Evolutionary conservation across 2,888 invertebrate genomes (phyloP).

Genomic region (Metallyticus violacea): DNA sequence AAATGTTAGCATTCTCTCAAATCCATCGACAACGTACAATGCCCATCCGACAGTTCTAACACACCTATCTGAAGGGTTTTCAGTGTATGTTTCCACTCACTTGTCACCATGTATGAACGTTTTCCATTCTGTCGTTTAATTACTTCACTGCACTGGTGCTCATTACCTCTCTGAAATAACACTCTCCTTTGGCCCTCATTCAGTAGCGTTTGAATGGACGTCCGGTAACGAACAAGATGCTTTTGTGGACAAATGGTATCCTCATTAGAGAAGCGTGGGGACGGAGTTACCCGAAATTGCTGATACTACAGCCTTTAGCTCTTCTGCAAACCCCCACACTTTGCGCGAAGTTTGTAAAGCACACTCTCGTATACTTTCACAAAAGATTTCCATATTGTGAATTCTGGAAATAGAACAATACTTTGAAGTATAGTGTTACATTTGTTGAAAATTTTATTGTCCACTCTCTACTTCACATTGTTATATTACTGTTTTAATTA

Average conservation of each 20-base stretch:
- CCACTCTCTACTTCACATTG: too few relatives aligned
- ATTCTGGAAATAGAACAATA: too few relatives aligned
- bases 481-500: too few relatives aligned
- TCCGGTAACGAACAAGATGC: neutral
- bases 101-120: neutral
- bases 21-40: neutral
- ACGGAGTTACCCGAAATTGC: neutral
- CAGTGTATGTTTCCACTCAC: neutral
- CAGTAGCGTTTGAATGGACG: neutral
- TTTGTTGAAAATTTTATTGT: too few relatives aligned
- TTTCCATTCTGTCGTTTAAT: neutral
- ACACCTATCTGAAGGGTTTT: neutral
- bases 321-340: too few relatives aligned
- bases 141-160: neutral
- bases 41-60: neutral
- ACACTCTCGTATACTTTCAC: too few relatives aligned
- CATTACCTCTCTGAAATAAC: neutral
- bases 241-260: neutral
- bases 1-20: neutral
- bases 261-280: neutral
- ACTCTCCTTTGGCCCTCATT: neutral
- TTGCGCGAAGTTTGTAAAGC: too few relatives aligned
- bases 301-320: neutral
- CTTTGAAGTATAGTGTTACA: too few relatives aligned
- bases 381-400: too few relatives aligned